Evolutionary conservation across 2,113 vertebrate species (phyloP).

Genomic region (Microcebus tavaratra): DNA sequence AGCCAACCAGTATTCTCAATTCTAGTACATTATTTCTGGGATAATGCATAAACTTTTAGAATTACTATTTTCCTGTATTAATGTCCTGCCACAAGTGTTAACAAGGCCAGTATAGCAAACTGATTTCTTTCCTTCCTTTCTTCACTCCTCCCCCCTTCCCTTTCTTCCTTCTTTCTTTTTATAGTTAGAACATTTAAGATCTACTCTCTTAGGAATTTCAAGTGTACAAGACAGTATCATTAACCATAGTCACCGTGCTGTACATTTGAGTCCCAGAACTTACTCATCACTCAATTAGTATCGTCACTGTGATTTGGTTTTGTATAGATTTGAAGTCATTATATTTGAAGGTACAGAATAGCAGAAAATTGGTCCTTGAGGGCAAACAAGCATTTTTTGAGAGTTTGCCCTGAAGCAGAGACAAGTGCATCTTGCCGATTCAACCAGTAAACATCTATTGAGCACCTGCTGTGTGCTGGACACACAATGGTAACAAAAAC

Average conservation of each 20-base stretch:
- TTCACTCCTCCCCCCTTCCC: background rate
- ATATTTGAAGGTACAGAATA: background rate
- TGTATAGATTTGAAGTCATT: background rate
- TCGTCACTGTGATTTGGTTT: background rate
- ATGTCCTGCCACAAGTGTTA: conserved; percentile 54
- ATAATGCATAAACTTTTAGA: background rate
- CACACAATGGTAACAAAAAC: background rate
- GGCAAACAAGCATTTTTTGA: background rate
- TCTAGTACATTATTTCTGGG: background rate
- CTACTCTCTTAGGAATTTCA: background rate
- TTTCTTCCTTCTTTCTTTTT: background rate
- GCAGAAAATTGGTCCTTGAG: background rate
- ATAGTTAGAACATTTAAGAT: background rate
- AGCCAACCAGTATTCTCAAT: background rate
- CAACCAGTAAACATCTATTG: background rate
- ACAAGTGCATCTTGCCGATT: background rate
- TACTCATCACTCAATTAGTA: background rate
- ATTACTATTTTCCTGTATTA: conserved; percentile 60
- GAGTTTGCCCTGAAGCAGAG: background rate
- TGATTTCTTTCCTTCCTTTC: background rate
- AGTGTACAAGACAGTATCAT: background rate
- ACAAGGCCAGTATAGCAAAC: conserved; percentile 62
- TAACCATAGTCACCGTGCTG: background rate
- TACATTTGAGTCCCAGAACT: background rate
- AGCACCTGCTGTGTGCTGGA: background rate